Evolutionary conservation across 2,797 vertebrate genomes (phyloP), one percentile per base, ranked within the genome.

Genomic region (Caiman crocodilus): DNA sequence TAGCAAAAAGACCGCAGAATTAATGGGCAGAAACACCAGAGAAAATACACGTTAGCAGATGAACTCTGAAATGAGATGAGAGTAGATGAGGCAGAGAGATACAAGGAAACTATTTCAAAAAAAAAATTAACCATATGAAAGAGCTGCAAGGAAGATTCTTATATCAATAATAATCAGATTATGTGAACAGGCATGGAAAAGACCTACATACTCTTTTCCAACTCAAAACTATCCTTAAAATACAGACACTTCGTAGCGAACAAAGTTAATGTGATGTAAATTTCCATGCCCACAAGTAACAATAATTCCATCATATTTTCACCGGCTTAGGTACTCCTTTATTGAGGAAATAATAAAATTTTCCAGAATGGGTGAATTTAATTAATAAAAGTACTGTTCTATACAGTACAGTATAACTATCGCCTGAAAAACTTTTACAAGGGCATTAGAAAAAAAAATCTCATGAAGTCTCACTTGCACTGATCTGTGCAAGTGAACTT

Each of bases 341-440:
- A 88, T 77, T n/a, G 67, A 61, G 91, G 23, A 89, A 23, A 82
- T 91, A 83, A 77, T 15, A 55, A 78, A 90, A 84, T 61, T 95
- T 95, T 60, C 14, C 69, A 26, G 74, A 92, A 89, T 64, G 18
- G 76, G 50, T 88, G 18, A 56, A 94, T 95, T 89, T 92, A 94
- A 95, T 85, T 58, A 80, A 89, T 82, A 91, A 64, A 35, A 89
- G 14, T 20, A 76, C 88, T 82, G 14, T 58, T 30, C 8, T 64
- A 76, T 69, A 5, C 28, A 79, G 17, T 35, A 58, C 60, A n/a
- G 25, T 76, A 23, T 32, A 75, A 57, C n/a, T 82, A 86, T 65
- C 56, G 2, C 17, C 73, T 67, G 32, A 90, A 75, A 25, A 92
- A 82, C 69, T 87, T 89, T 88, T 79, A 73, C 79, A 59, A 2